These are phyloP conservation scores for Trididemnum clinides DNA, from an alignment of 23 tunicate species.

Conservation along the genomic window DNA sequence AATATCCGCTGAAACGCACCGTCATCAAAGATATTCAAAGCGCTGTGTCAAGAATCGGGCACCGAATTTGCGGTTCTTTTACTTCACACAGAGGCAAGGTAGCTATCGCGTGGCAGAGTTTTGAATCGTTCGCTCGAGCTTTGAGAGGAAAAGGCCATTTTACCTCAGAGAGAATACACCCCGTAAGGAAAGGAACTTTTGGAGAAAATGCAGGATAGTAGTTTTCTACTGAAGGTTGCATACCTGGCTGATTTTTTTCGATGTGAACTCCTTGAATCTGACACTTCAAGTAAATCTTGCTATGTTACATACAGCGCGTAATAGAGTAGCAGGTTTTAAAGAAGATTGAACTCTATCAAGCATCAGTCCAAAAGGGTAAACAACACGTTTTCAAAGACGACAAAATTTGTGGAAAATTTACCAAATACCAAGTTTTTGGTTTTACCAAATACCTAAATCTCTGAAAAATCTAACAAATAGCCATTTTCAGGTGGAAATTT, in stretches of 20 bases:
- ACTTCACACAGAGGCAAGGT: slow-evolving; percentile 26
- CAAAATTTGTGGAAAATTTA: no score
- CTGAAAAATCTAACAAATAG: no score
- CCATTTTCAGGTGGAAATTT: background rate
- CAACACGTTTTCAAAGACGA: no score
- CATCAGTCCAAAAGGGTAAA: no score
- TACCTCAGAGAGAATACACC: background rate
- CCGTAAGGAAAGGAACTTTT: background rate
- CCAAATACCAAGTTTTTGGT: no score
- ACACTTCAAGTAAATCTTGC: no score
- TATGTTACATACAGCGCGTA: no score
- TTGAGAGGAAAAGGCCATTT: slow-evolving; percentile 18
- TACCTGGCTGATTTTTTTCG: no score
- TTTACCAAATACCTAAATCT: no score
- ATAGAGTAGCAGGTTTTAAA: no score
- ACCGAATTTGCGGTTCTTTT: background rate
- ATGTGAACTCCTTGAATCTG: no score
- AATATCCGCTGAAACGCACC: slow-evolving; percentile 32
- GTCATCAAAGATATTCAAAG: slow-evolving; percentile 45
- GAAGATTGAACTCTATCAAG: no score
- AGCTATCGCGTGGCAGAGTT: background rate
- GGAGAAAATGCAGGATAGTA: background rate
- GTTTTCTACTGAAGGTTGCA: slow-evolving; percentile 16
- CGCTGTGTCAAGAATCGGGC: slow-evolving; percentile 35
- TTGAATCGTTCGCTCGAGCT: slow-evolving; percentile 23